Evolutionary conservation across 2,113 vertebrate species (phyloP).

Genomic region (Pipra filicauda): DNA sequence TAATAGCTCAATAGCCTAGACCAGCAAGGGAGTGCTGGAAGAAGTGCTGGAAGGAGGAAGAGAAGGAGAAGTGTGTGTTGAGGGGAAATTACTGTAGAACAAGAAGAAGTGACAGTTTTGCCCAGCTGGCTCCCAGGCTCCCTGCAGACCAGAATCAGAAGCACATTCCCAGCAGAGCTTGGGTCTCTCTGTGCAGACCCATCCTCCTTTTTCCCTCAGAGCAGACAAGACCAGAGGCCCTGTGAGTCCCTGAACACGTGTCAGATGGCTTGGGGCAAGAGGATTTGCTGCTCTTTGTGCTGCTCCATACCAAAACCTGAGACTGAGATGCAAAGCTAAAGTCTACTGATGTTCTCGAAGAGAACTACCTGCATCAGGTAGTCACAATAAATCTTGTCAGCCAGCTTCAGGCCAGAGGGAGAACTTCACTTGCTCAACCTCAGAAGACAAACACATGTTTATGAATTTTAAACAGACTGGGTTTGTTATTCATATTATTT

Average conservation of each 20-base stretch:
- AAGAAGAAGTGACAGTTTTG: not conserved
- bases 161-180: not conserved
- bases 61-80: not conserved
- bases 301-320: not conserved
- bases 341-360: not conserved
- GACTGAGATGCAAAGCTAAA: not conserved
- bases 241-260: accelerated
- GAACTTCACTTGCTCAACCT: not conserved
- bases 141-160: not conserved
- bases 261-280: not conserved
- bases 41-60: not conserved
- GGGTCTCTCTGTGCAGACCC: not conserved
- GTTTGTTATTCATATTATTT: not conserved
- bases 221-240: not conserved
- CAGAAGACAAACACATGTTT: not conserved
- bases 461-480: not conserved
- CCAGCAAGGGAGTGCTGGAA: not conserved
- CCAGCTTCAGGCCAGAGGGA: not conserved
- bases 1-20: not conserved
- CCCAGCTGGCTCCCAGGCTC: not conserved
- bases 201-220: not conserved
- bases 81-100: not conserved
- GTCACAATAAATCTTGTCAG: not conserved
- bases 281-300: not conserved
- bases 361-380: not conserved